A percentile compares a stretch with the other conserved stretches of the same genome.
Conservation (phyloP, 2,113 vertebrate species). For the Meleagris gallopavo region DNA sequence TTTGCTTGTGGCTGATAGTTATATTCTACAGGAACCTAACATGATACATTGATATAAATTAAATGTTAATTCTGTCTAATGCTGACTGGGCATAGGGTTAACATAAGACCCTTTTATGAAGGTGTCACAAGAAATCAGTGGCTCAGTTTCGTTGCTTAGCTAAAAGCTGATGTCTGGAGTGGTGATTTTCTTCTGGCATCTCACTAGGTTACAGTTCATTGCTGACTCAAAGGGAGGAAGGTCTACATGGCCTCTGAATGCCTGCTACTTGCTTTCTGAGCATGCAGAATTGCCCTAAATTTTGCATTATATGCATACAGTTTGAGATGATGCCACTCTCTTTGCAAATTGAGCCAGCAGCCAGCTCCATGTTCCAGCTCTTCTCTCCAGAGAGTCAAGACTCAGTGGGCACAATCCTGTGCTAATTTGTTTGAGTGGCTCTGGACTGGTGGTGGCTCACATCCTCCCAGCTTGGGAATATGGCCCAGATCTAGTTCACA, state of each 20-base stretch:
- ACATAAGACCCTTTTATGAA: neutral
- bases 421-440: neutral
- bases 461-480: neutral
- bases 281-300: neutral
- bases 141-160: neutral
- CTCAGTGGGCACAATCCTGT: neutral
- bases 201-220: neutral
- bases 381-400: rapidly evolving
- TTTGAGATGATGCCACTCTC: neutral
- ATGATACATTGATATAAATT: neutral
- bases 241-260: neutral
- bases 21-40: neutral
- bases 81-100: neutral
- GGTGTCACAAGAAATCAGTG: neutral
- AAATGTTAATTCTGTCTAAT: neutral
- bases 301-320: neutral
- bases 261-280: neutral
- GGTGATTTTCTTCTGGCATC: constrained; percentile 2
- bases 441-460: neutral
- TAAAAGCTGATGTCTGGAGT: neutral
- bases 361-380: neutral
- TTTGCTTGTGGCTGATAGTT: neutral
- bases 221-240: neutral
- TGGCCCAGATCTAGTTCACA: neutral
- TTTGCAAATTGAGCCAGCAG: neutral